These are phyloP conservation scores for Sialis lutaria DNA, from an alignment of 2,888 invertebrate species.

Conservation along the genomic window DNA sequence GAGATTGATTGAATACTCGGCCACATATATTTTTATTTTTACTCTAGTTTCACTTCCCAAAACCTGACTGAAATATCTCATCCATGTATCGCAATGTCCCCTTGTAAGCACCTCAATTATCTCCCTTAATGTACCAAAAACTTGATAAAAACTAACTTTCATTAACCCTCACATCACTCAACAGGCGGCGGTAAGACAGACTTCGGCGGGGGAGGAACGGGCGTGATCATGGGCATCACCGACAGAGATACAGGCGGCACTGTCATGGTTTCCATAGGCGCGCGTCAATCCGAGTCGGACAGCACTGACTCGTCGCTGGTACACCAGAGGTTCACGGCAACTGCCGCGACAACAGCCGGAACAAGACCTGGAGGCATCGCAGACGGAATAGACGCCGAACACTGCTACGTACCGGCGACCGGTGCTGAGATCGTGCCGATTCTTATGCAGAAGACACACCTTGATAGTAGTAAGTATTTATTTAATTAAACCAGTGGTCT, in stretches of 20 bases:
- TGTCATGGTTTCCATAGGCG: neutral
- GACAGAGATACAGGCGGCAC: conserved; percentile 14
- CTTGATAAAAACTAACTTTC: no score
- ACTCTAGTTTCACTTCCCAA: no score
- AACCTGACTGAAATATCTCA: no score
- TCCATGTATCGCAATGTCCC: no score
- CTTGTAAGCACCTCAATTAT: neutral
- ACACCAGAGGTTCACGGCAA: conserved; percentile 15
- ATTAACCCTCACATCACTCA: no score
- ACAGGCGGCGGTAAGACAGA: neutral
- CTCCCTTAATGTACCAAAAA: neutral
- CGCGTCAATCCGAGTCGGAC: conserved; percentile 11
- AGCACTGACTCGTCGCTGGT: conserved; percentile 18
- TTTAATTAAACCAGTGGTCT: no score
- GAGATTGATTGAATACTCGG: no score
- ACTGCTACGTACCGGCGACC: conserved; percentile 31
- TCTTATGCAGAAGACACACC: conserved; percentile 12
- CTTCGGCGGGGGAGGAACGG: neutral
- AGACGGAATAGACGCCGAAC: conserved; percentile 7
- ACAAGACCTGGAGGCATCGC: conserved; percentile 11
- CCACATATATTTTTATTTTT: no score
- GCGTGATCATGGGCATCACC: conserved; percentile 7
- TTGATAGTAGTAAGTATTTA: conserved; percentile 1
- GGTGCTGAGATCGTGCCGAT: conserved; percentile 26
- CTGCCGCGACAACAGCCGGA: conserved; percentile 13